A percentile compares a stretch with the other conserved stretches of the same genome.
These are phyloP conservation scores for Periophthalmodon schlosseri DNA, from an alignment of 2,113 vertebrate species.

Conservation along the genomic window DNA sequence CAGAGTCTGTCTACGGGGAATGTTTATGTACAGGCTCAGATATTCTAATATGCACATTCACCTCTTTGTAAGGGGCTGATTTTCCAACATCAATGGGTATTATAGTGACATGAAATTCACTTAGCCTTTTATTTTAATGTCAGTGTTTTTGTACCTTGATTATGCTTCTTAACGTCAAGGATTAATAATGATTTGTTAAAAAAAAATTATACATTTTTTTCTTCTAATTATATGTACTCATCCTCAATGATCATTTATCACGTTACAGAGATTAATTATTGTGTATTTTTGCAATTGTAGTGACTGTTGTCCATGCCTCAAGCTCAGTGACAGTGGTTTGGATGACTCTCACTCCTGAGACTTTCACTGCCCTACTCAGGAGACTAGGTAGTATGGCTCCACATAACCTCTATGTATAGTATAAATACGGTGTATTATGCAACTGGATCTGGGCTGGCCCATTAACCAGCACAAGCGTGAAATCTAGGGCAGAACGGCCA, in stretches of 20 bases:
- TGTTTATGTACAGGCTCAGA: background rate
- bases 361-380: slow-evolving; percentile 9
- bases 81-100: background rate
- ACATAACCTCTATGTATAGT: slow-evolving; percentile 44
- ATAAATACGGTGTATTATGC: slow-evolving; percentile 63
- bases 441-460: slow-evolving; percentile 62
- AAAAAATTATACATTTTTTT: too few relatives aligned
- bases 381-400: slow-evolving; percentile 37
- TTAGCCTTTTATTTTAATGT: background rate
- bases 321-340: background rate
- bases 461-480: slow-evolving; percentile 68
- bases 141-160: background rate
- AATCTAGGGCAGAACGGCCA: slow-evolving; percentile 66
- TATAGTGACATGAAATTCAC: background rate
- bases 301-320: slow-evolving; percentile 9
- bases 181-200: too few relatives aligned
- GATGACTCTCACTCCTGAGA: slow-evolving; percentile 33
- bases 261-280: background rate
- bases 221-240: background rate
- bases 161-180: too few relatives aligned
- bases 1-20: slow-evolving; percentile 15
- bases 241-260: background rate
- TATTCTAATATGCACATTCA: background rate
- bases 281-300: background rate
- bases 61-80: background rate